A percentile compares a stretch with the other conserved stretches of the same genome.
These are phyloP conservation scores for Xiphorhynchus elegans DNA, from an alignment of 2,113 vertebrate species.

Conservation along the genomic window DNA sequence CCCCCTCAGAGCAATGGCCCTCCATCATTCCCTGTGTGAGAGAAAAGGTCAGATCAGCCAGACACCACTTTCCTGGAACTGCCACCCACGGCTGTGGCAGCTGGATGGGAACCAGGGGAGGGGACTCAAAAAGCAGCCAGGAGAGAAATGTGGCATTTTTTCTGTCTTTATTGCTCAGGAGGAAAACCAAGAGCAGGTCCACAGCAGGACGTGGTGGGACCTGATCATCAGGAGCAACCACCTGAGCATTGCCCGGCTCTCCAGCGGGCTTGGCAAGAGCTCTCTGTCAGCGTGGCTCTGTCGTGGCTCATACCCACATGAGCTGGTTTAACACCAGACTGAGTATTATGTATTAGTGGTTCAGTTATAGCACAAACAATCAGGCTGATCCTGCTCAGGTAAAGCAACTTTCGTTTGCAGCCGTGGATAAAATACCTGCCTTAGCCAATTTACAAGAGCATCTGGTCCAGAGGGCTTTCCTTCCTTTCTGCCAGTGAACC, in stretches of 20 bases:
- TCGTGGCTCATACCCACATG: neutral
- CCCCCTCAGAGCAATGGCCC: neutral
- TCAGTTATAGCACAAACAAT: neutral
- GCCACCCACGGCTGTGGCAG: fast-evolving
- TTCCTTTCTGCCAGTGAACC: neutral
- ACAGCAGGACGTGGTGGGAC: fast-evolving
- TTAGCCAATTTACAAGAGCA: neutral
- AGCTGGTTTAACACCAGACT: neutral
- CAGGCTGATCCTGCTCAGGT: neutral
- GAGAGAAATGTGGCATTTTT: neutral
- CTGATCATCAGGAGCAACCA: neutral
- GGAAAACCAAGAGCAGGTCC: neutral
- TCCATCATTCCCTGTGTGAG: neutral
- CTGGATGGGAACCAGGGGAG: neutral
- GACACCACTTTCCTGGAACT: neutral
- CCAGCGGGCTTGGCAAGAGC: neutral
- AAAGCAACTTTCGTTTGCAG: neutral
- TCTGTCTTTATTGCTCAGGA: neutral
- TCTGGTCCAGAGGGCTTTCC: neutral
- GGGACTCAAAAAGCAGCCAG: neutral
- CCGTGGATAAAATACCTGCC: neutral
- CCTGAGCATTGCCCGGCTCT: neutral
- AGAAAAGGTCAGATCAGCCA: fast-evolving
- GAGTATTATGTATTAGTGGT: neutral
- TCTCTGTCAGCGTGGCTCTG: neutral